phyloP scores from a whole-genome alignment of 2,113 vertebrate species.

The Numida meleagris region DNA sequence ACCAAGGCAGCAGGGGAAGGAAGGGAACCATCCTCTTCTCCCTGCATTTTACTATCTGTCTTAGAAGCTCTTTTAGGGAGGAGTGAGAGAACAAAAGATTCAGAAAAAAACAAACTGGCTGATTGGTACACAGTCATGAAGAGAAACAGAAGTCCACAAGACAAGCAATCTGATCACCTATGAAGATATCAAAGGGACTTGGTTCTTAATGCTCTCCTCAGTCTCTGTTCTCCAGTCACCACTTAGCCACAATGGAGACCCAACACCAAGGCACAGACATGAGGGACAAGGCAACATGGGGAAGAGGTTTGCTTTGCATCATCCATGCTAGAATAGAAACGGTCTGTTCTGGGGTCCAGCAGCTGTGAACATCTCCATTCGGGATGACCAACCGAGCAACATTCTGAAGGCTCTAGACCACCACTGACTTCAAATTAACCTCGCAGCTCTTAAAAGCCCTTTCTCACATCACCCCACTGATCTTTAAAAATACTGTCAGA shows the following conservation, averaged over 20 bases:
- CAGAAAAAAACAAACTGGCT: background rate
- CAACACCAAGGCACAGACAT: background rate
- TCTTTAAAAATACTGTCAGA: background rate
- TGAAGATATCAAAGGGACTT: background rate
- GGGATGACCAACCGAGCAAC: background rate
- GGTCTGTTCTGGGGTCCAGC: background rate
- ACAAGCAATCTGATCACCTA: background rate
- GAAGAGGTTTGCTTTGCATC: background rate
- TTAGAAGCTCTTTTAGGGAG: background rate
- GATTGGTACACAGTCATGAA: background rate
- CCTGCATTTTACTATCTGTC: background rate
- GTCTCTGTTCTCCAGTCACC: background rate
- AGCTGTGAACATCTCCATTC: background rate
- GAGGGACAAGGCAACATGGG: fast-evolving
- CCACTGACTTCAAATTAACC: background rate
- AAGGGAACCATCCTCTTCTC: background rate
- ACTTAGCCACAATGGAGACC: background rate
- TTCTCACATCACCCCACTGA: background rate
- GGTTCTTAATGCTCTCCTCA: fast-evolving
- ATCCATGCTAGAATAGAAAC: background rate
- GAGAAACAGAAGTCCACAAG: background rate
- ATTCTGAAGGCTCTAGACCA: background rate
- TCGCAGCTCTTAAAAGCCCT: background rate
- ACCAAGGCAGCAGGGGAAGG: background rate
- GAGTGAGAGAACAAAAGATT: background rate